Conservation (phyloP, 2,113 vertebrate species). For the Perca flavescens region DNA sequence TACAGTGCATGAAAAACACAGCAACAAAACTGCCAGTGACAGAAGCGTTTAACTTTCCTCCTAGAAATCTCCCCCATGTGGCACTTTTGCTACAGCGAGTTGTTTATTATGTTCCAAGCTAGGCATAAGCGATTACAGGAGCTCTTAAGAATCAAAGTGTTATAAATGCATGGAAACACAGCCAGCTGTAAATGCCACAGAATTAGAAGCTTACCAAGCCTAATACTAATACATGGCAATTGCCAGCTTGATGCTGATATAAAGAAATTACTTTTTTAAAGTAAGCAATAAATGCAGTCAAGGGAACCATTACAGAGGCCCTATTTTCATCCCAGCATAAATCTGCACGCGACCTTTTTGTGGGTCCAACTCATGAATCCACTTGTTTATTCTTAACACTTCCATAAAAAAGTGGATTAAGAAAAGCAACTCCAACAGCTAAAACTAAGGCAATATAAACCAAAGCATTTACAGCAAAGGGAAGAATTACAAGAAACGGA, state of each 20-base stretch:
- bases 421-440: slow-evolving; percentile 69
- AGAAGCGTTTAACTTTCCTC: slow-evolving; percentile 96
- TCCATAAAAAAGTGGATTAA: slow-evolving; percentile 76
- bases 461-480: slow-evolving; percentile 56
- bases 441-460: slow-evolving; percentile 57
- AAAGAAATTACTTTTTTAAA: slow-evolving; percentile 92
- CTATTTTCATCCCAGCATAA: slow-evolving; percentile 77
- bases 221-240: slow-evolving; percentile 98
- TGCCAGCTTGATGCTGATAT: slow-evolving; percentile 98
- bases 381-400: slow-evolving; percentile 80
- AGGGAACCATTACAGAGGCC: slow-evolving; percentile 80
- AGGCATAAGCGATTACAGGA: slow-evolving; percentile 98
- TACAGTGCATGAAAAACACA: slow-evolving; percentile 95
- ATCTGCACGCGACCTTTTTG: slow-evolving; percentile 77
- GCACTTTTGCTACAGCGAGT: slow-evolving; percentile 95
- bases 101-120: slow-evolving; percentile 99
- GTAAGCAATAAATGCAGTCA: slow-evolving; percentile 85
- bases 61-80: slow-evolving; percentile 97
- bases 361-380: slow-evolving; percentile 74
- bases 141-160: slow-evolving; percentile 99
- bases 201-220: slow-evolving; percentile 99
- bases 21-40: slow-evolving; percentile 93
- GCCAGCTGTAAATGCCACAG: slow-evolving; percentile 97
- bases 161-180: slow-evolving; percentile 99
- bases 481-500: slow-evolving; percentile 31